Evolutionary conservation across 2,113 vertebrate species (phyloP).

Genomic region (Microtus montanus): DNA sequence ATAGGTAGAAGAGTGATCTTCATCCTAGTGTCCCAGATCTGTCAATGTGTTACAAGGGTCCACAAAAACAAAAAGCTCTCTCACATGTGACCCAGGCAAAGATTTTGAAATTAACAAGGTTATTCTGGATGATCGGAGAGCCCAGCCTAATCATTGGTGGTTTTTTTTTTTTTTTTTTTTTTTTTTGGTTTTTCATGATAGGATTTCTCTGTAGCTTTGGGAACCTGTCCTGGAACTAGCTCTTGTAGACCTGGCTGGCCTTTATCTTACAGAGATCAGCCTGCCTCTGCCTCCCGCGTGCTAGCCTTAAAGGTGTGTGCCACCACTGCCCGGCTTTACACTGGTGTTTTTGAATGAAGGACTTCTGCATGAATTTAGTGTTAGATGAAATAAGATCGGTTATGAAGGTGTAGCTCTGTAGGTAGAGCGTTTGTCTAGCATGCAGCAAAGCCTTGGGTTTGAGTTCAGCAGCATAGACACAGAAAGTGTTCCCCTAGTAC

Average conservation of each 20-base stretch:
- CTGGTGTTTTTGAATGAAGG: not conserved
- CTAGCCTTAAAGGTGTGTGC: no score
- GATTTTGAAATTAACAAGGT: not conserved
- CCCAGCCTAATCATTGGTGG: not conserved
- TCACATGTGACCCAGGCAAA: not conserved
- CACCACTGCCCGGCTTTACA: no score
- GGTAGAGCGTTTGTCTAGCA: not conserved
- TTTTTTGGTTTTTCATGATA: not conserved
- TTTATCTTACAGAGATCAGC: no score
- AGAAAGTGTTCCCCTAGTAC: no score
- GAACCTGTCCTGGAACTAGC: no score
- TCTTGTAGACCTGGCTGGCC: no score
- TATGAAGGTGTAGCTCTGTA: not conserved
- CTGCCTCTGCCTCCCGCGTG: no score
- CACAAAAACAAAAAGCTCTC: not conserved
- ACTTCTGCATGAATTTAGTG: not conserved
- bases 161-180: not conserved
- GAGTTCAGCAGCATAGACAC: not conserved
- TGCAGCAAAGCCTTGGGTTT: not conserved
- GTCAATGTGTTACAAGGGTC: not conserved
- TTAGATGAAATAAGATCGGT: not conserved
- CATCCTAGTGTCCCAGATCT: not conserved
- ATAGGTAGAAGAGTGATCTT: not conserved
- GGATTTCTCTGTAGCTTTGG: no score
- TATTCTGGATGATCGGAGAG: not conserved